phyloP scores from a whole-genome alignment of 2,797 vertebrate species.

The Peromyscus attwateri region DNA sequence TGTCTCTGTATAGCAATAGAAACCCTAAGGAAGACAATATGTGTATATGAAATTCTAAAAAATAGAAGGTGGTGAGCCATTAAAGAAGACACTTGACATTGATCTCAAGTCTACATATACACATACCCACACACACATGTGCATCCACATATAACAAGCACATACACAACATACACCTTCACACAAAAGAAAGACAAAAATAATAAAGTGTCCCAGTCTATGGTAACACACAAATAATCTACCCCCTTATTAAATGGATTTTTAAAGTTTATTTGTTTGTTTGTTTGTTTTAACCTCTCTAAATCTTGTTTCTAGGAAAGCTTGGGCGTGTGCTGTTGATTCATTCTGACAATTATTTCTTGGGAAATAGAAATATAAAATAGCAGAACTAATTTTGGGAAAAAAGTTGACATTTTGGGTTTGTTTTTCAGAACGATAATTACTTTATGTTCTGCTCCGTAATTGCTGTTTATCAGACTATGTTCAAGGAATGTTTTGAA shows the following conservation, averaged over 20 bases:
- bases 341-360: constrained; percentile 3
- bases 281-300: neutral
- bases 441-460: constrained; percentile 13
- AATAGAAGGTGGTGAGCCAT: neutral
- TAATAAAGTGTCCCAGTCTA: neutral
- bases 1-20: neutral
- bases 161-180: neutral
- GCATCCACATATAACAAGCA: neutral
- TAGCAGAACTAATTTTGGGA: constrained; percentile 7
- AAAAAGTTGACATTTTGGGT: neutral
- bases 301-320: neutral
- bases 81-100: neutral
- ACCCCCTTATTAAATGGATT: neutral
- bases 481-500: constrained; percentile 36
- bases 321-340: neutral
- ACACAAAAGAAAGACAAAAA: neutral
- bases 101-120: neutral
- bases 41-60: neutral
- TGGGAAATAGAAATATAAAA: constrained; percentile 48
- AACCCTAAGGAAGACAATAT: neutral
- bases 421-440: constrained; percentile 54
- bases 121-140: neutral
- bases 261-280: neutral
- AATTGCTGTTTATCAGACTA: neutral
- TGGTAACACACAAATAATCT: neutral